Percentiles rank a stretch among this genome's conserved stretches.
phyloP scores from a whole-genome alignment of 64 coral and sea anemone species.

The Actinia equina region DNA sequence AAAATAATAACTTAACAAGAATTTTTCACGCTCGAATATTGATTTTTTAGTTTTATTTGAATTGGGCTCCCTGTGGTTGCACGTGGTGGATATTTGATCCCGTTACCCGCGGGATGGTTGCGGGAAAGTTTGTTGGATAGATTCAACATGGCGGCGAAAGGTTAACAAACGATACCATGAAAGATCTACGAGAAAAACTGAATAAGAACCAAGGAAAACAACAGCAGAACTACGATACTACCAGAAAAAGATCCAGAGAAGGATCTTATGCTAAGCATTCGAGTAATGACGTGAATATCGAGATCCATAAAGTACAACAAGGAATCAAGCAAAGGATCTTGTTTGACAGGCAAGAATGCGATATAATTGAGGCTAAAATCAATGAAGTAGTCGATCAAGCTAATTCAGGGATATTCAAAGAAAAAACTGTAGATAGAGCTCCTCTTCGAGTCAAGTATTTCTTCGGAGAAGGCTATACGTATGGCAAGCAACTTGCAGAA shows the following conservation, averaged over 20 bases:
- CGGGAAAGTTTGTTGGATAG: not conserved
- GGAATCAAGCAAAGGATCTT: conserved; percentile 91
- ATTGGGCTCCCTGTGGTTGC: no score
- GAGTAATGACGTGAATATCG: conserved; percentile 46
- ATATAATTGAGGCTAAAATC: conserved; percentile 85
- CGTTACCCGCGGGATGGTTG: not conserved
- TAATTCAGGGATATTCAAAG: conserved; percentile 63
- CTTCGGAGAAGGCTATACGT: conserved; percentile 97
- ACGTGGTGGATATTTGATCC: not conserved
- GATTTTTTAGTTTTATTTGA: no score
- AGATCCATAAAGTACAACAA: conserved; percentile 93
- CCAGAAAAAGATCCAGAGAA: conserved; percentile 64
- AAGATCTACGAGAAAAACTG: conserved; percentile 85
- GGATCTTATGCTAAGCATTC: conserved; percentile 48
- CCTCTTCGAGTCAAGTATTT: conserved; percentile 95
- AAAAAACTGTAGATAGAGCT: conserved; percentile 94
- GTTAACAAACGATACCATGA: not conserved
- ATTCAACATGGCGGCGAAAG: conserved; percentile 50
- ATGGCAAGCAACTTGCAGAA: conserved; percentile 84
- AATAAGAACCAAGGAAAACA: conserved; percentile 64
- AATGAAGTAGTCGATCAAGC: conserved; percentile 77
- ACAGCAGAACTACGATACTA: conserved; percentile 41
- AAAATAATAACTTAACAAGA: no score
- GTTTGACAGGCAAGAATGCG: conserved; percentile 90
- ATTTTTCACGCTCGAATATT: no score